Conservation (phyloP, 2,888 invertebrate genomes). For the Microchrysa polita region DNA sequence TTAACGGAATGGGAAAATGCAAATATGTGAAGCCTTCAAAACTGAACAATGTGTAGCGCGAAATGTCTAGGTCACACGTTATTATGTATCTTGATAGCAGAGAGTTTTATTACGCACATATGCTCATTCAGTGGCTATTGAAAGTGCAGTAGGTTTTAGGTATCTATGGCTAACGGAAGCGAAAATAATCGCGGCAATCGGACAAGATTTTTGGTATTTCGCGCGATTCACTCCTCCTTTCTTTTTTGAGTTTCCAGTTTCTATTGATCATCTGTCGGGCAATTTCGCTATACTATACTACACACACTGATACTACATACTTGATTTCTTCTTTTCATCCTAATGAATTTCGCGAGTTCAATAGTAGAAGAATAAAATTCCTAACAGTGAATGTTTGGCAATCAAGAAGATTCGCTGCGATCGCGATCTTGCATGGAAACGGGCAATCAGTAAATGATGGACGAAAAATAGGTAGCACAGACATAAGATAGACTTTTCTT, state of each 20-base stretch:
- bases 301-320: too few relatives aligned
- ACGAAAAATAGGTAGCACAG: neutral
- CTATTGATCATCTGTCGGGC: neutral
- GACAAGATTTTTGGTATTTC: too few relatives aligned
- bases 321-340: neutral
- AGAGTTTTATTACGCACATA: too few relatives aligned
- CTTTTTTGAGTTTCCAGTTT: neutral
- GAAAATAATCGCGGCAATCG: neutral
- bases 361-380: neutral
- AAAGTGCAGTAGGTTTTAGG: too few relatives aligned
- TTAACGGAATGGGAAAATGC: neutral
- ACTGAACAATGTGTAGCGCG: neutral
- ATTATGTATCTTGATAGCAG: neutral
- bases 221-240: neutral
- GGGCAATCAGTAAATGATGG: neutral
- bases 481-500: too few relatives aligned
- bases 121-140: neutral
- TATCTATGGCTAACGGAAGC: constrained; percentile 3
- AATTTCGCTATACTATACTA: neutral
- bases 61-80: constrained; percentile 2
- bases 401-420: neutral
- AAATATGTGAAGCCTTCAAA: constrained; percentile 3
- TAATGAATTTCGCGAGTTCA: neutral
- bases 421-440: neutral
- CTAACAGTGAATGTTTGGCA: constrained; percentile 4